Percentiles rank a stretch among this genome's conserved stretches.
Evolutionary conservation across 2,113 vertebrate genomes (phyloP).

Genomic region (Cyprinodon variegatus): DNA sequence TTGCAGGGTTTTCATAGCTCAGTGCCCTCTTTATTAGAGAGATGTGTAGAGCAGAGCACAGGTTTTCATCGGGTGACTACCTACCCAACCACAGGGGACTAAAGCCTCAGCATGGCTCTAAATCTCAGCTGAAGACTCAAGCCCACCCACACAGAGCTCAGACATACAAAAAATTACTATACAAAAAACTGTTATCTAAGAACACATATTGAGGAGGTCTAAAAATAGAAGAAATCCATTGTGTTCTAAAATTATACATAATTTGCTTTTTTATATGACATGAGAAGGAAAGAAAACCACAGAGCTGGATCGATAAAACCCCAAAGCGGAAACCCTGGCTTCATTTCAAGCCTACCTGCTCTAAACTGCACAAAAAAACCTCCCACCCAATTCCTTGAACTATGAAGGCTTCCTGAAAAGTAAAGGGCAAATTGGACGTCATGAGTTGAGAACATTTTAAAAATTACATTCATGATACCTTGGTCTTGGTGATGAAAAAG

Average conservation of each 20-base stretch:
- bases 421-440: slow-evolving; percentile 45
- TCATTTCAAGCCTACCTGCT: slow-evolving; percentile 25
- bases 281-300: slow-evolving; percentile 50
- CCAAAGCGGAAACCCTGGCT: slow-evolving; percentile 22
- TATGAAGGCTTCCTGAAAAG: slow-evolving; percentile 42
- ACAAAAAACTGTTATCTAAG: slow-evolving; percentile 11
- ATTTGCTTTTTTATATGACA: slow-evolving; percentile 36
- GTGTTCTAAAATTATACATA: slow-evolving; percentile 12
- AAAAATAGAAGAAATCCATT: slow-evolving; percentile 10
- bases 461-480: slow-evolving; percentile 62
- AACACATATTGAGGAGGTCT: slow-evolving; percentile 13
- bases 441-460: slow-evolving; percentile 55
- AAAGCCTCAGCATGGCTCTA: slow-evolving; percentile 9
- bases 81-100: slow-evolving; percentile 17
- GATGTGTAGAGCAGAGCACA: slow-evolving; percentile 14
- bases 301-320: slow-evolving; percentile 47
- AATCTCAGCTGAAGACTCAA: slow-evolving; percentile 27
- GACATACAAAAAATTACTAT: slow-evolving; percentile 5
- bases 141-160: slow-evolving; percentile 15
- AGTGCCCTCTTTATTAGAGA: slow-evolving; percentile 36
- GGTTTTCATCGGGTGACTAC: slow-evolving; percentile 16
- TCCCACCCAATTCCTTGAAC: slow-evolving; percentile 22
- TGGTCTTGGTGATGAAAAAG: slow-evolving; percentile 52
- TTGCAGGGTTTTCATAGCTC: slow-evolving; percentile 29
- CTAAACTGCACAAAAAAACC: slow-evolving; percentile 33